These are phyloP conservation scores for Diadumene lineata DNA, from an alignment of 92 coral and sea anemone genomes.

Conservation along the genomic window DNA sequence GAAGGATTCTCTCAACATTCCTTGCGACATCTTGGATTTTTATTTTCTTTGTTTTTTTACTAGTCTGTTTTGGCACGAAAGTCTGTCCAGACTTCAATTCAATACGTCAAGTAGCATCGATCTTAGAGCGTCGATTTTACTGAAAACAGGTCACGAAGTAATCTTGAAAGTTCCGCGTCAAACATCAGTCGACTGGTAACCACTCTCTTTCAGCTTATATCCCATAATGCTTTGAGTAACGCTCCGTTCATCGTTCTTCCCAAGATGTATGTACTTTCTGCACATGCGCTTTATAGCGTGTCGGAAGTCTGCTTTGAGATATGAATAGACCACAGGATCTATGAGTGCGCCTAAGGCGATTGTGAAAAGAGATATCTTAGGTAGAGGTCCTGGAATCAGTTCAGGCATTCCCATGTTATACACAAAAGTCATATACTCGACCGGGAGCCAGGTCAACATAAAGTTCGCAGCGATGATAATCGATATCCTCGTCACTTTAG, in stretches of 20 bases:
- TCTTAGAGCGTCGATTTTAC: too few species aligned
- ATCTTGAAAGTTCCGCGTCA: too few species aligned
- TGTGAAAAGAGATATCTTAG: conserved; percentile 42
- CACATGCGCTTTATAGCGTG: conserved; percentile 41
- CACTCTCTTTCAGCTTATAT: conserved; percentile 2
- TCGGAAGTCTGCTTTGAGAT: conserved; percentile 57
- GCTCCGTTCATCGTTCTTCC: conserved; percentile 13
- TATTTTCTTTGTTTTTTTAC: too few species aligned
- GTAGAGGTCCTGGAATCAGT: conserved; percentile 38
- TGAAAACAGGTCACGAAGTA: too few species aligned
- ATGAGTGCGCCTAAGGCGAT: conserved; percentile 50
- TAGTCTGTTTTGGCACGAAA: too few species aligned
- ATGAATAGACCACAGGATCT: conserved; percentile 53
- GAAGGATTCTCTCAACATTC: too few species aligned
- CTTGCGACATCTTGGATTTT: too few species aligned
- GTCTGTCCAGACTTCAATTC: too few species aligned
- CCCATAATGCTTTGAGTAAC: conserved; percentile 5
- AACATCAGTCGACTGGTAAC: conserved; percentile 11
- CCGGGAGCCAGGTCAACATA: conserved; percentile 59
- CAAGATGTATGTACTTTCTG: conserved; percentile 17
- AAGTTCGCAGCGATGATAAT: conserved; percentile 46
- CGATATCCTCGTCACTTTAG: conserved; percentile 53
- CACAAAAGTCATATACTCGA: conserved; percentile 60
- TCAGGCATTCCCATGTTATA: conserved; percentile 18
- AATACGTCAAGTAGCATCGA: too few species aligned